Conservation (phyloP, 1,140 invertebrate genomes). For the Pollicipes pollicipes region DNA sequence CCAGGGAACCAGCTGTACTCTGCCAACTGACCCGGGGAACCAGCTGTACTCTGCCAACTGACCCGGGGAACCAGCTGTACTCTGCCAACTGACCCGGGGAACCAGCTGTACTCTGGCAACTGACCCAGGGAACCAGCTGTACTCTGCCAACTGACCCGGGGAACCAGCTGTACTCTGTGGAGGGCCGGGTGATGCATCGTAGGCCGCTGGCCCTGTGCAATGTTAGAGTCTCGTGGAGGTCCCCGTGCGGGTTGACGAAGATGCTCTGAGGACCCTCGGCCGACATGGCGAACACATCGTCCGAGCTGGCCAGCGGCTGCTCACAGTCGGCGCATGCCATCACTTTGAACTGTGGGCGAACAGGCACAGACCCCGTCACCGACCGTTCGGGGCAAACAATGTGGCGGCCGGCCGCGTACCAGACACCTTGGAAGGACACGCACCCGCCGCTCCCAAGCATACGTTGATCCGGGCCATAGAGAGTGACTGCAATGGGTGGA, state of each 20-base stretch:
- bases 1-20: too few relatives aligned
- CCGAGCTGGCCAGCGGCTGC: constrained; percentile 40
- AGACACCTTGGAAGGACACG: too few relatives aligned
- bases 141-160: constrained; percentile 42
- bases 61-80: too few relatives aligned
- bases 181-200: constrained; percentile 35
- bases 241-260: constrained; percentile 60
- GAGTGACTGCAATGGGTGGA: too few relatives aligned
- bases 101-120: too few relatives aligned
- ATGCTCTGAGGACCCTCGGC: constrained; percentile 57
- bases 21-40: too few relatives aligned
- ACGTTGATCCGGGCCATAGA: too few relatives aligned
- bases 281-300: constrained; percentile 61
- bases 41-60: too few relatives aligned
- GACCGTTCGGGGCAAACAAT: background rate
- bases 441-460: too few relatives aligned
- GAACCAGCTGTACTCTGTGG: constrained; percentile 62
- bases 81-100: too few relatives aligned
- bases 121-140: background rate
- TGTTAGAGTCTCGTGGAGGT: constrained; percentile 65
- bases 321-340: constrained; percentile 47
- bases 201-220: constrained; percentile 42
- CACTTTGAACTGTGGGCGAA: constrained; percentile 34
- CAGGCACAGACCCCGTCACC: background rate
- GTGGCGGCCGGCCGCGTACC: too few relatives aligned